Base-by-base conservation (phyloP, 1,140 invertebrate genomes). In the Drosophila erecta region DNA sequence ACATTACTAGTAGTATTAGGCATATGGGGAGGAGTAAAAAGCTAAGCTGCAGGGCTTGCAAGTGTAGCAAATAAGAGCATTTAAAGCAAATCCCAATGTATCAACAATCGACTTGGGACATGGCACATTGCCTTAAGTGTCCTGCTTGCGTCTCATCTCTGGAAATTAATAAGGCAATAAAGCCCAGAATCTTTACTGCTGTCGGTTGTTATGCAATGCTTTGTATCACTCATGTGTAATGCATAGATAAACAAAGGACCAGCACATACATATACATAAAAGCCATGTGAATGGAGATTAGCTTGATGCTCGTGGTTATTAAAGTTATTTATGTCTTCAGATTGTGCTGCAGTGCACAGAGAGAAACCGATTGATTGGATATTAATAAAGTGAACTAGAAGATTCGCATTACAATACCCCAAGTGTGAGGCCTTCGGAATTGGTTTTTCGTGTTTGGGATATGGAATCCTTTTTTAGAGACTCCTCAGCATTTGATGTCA, bases 211-310 rank as follows among this genome's bases (percentile, higher is more conserved):
- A 24, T 35, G 47, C 33, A 66, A 43, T 62, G 20, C 14, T 20
- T 10, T 66, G 30, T 65, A 50, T 40, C 49, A 70, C 24, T 49
- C 64, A 70, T 55, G 51, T 38, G 66, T 70, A 69, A 70, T 70
- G 33, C 64, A 5, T 20, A 69, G 43, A 57, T 70, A 70, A 70
- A 69, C 66, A 70, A 6, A 12, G 11, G 8, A 8, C 15, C 17
- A 33, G 35, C 38, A 22, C 10, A 15, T 17, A 35, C 15, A 10
- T 2, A 17, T 8, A 3, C 15, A 41, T 8, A 41, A 8, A 27
- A 11, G 15, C 8, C 12, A 2, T 8, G 15, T 10, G 22, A 44
- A 30, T 35, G 27, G 22, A 27, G 51, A 41, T 57, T 38, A n/a
- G 24, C 10, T 24, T 37, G 27, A 7, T 30, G 35, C 15, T 10